Percentiles rank a stretch among this genome's conserved stretches.
These are phyloP conservation scores for Serinus canaria DNA, from an alignment of 2,113 vertebrate genomes.

Conservation along the genomic window DNA sequence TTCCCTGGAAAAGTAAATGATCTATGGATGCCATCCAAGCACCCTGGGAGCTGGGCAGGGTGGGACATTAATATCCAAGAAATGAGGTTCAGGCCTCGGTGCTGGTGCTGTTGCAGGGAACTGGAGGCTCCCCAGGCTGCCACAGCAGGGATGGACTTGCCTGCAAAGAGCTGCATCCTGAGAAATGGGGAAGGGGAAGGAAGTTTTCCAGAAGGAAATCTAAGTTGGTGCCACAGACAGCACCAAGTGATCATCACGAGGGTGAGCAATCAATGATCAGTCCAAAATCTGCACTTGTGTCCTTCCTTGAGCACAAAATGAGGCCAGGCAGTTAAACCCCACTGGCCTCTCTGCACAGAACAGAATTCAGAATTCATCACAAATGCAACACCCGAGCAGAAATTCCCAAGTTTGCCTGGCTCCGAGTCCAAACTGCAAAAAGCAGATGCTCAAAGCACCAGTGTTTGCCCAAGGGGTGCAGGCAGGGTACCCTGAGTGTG, in stretches of 20 bases:
- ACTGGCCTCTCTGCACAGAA: neutral
- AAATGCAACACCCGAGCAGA: neutral
- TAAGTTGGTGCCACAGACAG: rapidly evolving
- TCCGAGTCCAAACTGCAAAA: neutral
- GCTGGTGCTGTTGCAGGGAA: rapidly evolving
- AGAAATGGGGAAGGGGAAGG: neutral
- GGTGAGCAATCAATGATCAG: neutral
- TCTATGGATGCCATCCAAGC: neutral
- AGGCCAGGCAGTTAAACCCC: neutral
- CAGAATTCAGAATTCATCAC: rapidly evolving
- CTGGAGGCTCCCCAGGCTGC: neutral
- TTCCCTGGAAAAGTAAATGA: neutral
- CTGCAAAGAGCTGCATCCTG: neutral
- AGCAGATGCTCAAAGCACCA: neutral
- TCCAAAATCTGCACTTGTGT: neutral
- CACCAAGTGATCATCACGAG: rapidly evolving
- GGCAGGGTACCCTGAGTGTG: neutral
- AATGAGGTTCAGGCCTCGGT: neutral
- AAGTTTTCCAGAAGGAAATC: neutral
- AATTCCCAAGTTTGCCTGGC: rapidly evolving
- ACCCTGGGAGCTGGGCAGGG: neutral
- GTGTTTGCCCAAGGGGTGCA: rapidly evolving
- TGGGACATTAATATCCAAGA: neutral
- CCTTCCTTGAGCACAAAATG: neutral
- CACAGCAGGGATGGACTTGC: neutral